Evolutionary conservation across 2,888 invertebrate genomes (phyloP).

Genomic region (Megamerina dolium): DNA sequence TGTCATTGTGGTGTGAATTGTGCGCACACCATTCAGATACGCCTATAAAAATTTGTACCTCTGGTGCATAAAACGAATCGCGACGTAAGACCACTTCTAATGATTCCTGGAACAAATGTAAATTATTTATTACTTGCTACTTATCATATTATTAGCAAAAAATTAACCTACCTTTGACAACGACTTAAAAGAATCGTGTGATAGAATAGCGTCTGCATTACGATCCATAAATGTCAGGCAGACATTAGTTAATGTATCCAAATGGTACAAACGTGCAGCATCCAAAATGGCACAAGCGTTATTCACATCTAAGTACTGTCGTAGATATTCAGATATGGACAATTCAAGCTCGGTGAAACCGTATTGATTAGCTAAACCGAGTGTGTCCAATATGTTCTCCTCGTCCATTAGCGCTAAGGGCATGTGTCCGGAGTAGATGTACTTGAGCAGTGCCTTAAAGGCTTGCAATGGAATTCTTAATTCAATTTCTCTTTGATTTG

Average conservation of each 20-base stretch:
- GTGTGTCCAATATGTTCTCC: conserved; percentile 63
- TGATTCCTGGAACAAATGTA: conserved; percentile 53
- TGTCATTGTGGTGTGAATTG: conserved; percentile 59
- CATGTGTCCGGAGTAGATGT: conserved; percentile 88
- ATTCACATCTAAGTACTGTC: conserved; percentile 75
- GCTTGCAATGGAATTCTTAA: conserved; percentile 76
- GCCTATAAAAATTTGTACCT: conserved; percentile 90
- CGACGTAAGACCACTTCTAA: conserved; percentile 79
- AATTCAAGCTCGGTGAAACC: conserved; percentile 88
- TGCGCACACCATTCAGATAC: conserved; percentile 80
- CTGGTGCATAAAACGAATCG: conserved; percentile 94
- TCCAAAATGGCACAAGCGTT: conserved; percentile 96
- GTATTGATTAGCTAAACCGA: conserved; percentile 91
- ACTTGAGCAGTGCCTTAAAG: conserved; percentile 84
- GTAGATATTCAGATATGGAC: conserved; percentile 87
- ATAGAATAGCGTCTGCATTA: conserved; percentile 78
- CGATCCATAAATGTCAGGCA: conserved; percentile 88
- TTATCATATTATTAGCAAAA: not conserved
- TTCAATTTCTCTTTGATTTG: conserved; percentile 73
- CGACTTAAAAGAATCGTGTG: conserved; percentile 75
- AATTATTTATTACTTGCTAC: not conserved
- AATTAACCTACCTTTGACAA: conserved; percentile 61
- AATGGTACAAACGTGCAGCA: conserved; percentile 68
- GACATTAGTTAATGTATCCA: conserved; percentile 64
- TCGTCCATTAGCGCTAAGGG: conserved; percentile 61